These are phyloP conservation scores for Lacanobia oleracea DNA, from an alignment of 2,888 invertebrate genomes.

Conservation along the genomic window DNA sequence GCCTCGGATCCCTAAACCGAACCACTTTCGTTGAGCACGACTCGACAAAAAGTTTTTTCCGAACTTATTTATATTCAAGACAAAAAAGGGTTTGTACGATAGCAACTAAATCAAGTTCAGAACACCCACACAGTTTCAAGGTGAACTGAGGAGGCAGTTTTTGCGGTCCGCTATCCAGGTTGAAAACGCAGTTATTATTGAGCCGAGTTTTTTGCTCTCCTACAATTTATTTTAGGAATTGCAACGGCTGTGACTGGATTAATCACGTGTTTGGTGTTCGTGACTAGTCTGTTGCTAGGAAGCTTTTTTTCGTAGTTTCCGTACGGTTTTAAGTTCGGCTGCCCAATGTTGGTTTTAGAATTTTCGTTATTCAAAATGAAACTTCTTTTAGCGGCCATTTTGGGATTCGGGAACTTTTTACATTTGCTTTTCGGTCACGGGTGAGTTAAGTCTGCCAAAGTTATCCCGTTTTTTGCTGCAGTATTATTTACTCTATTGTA, in stretches of 20 bases:
- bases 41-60: constrained; percentile 71
- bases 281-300: constrained; percentile 74
- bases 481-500: constrained; percentile 19
- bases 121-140: constrained; percentile 87
- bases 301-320: constrained; percentile 63
- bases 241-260: constrained; percentile 76
- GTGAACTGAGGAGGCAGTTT: constrained; percentile 84
- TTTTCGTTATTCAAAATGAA: constrained; percentile 39
- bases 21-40: constrained; percentile 59
- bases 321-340: constrained; percentile 55
- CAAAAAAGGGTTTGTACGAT: constrained; percentile 90
- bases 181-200: constrained; percentile 72
- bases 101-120: constrained; percentile 88
- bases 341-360: constrained; percentile 45
- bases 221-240: constrained; percentile 69
- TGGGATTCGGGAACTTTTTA: constrained; percentile 28
- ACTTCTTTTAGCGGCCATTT: constrained; percentile 35
- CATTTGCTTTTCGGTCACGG: constrained; percentile 6
- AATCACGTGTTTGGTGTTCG: constrained; percentile 76
- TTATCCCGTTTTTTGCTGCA: constrained; percentile 11
- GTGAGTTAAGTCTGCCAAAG: constrained; percentile 1
- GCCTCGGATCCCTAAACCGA: constrained; percentile 42
- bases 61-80: constrained; percentile 89
- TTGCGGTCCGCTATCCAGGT: constrained; percentile 76
- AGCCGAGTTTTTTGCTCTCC: constrained; percentile 63